These are phyloP conservation scores for Recurvirostra avosetta DNA, from an alignment of 2,113 vertebrate genomes.

Conservation along the genomic window DNA sequence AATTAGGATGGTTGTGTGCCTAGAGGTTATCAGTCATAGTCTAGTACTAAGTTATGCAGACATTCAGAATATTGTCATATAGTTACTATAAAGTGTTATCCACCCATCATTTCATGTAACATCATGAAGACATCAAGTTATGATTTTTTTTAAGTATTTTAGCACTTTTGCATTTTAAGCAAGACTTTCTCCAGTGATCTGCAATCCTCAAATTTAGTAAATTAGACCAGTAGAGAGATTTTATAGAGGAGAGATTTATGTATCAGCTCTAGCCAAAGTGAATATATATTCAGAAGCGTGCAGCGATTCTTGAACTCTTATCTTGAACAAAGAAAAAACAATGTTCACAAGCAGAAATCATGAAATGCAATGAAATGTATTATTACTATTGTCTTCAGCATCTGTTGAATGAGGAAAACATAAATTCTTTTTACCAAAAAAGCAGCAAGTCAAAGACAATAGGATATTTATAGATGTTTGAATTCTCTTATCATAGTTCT, in stretches of 20 bases:
- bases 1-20: not conserved
- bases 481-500: not conserved
- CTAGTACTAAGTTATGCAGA: not conserved
- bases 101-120: not conserved
- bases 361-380: not conserved
- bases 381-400: not conserved
- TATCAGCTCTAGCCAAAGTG: not conserved
- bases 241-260: not conserved
- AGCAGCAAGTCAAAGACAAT: not conserved
- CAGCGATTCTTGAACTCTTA: not conserved
- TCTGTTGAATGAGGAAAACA: not conserved
- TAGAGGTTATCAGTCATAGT: not conserved
- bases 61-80: not conserved
- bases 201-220: not conserved
- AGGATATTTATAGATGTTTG: constrained; percentile 4
- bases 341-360: not conserved
- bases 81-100: not conserved
- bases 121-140: not conserved
- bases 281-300: not conserved
- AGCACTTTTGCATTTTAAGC: not conserved
- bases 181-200: not conserved
- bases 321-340: not conserved
- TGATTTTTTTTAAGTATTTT: not conserved
- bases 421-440: not conserved
- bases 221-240: not conserved